Base-by-base conservation (phyloP, 2,888 invertebrate species). In the Nomada goodeniana region DNA sequence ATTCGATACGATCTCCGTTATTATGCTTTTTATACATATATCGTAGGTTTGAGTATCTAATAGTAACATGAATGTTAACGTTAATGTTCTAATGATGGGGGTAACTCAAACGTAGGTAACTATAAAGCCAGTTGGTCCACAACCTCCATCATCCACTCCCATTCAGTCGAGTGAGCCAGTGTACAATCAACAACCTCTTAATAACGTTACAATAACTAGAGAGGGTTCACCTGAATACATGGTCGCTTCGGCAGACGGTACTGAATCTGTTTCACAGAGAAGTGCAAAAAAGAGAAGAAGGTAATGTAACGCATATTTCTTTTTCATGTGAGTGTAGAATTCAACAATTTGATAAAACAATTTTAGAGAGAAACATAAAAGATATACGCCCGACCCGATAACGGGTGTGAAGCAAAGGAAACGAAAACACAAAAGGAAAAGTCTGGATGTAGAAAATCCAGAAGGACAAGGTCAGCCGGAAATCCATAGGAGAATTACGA, bases 341-440 rank as follows among this genome's bases (percentile, higher is more conserved):
- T 47, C 59, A 60, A 52, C 72, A 53, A 50, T 70, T 57, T 29
- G 23, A 15, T 57, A n/a, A 9, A 64, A 18, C 63, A 26, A 76
- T 67, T 61, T 67, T 70, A 93, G 93, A 61, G 97, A 97, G 89
- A 97, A 97, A 89, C 97, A 97, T 90, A 95, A 96, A 90, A 94
- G 97, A 82, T 97, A 97, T 89, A 96, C 96, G 0, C 96, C 96
- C 0, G 96, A 96, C 91, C 96, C 96, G 2, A 96, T 95, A 1
- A 93, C 93, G 26, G 93, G 93, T 0, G 85, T 91, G 7, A 97
- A 96, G 90, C 96, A 97, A 82, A 96, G 97, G 89, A 97, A 97
- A 91, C 95, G 97, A 57, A 97, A 97, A 91, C 95, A 97, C 83
- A 97, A 97, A 95, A 96, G 97, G 95, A 97, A 97, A 94, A 96